Evolutionary conservation across 2,888 invertebrate species (phyloP).

Genomic region (Julus scandinavius): DNA sequence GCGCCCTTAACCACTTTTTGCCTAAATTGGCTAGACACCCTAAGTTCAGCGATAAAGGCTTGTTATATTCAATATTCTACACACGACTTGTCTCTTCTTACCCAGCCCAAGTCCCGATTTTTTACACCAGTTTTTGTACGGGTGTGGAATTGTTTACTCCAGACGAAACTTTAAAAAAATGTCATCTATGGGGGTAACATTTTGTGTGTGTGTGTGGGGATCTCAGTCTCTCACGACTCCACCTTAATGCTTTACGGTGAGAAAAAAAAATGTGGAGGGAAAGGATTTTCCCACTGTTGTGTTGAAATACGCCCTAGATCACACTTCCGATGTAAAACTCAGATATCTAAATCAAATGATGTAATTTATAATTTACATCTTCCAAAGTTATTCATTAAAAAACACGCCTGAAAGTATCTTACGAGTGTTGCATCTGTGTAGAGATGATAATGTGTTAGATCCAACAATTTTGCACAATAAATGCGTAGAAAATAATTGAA

Average conservation of each 20-base stretch:
- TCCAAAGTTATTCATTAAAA: no score
- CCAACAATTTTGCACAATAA: no score
- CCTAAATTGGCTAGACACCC: slow-evolving; percentile 26
- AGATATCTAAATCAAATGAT: no score
- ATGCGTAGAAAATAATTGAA: no score
- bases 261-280: background rate
- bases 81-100: background rate
- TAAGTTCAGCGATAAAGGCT: slow-evolving; percentile 19
- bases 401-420: no score
- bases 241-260: background rate
- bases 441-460: no score
- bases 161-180: slow-evolving; percentile 5
- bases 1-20: slow-evolving; percentile 33
- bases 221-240: background rate
- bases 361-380: no score
- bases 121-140: slow-evolving; percentile 10
- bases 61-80: slow-evolving; percentile 17
- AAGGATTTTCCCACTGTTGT: no score
- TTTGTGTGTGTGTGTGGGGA: background rate
- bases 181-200: background rate
- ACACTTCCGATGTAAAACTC: background rate
- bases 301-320: no score
- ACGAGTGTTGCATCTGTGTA: no score
- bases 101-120: slow-evolving; percentile 9
- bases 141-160: slow-evolving; percentile 12